These are phyloP conservation scores for Drosophila stalkeri DNA, from an alignment of 2,888 invertebrate species.

Conservation along the genomic window DNA sequence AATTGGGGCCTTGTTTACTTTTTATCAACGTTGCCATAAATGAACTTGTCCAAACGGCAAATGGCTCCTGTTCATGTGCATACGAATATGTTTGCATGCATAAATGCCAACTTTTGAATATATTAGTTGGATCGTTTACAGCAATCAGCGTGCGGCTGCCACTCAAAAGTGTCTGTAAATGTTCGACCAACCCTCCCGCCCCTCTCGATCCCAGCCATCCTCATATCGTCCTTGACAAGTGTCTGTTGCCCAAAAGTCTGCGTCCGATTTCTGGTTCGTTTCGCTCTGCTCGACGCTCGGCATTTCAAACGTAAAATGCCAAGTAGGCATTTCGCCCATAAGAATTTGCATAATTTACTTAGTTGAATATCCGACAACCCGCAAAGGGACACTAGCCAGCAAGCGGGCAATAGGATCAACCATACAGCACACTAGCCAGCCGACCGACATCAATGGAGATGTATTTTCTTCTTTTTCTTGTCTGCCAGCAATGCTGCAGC, in stretches of 20 bases:
- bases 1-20: constrained; percentile 67
- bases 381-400: constrained; percentile 55
- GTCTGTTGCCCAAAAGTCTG: constrained; percentile 31
- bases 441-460: constrained; percentile 46
- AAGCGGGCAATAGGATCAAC: neutral
- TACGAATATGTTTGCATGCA: constrained; percentile 60
- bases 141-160: constrained; percentile 67
- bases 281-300: constrained; percentile 30
- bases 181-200: neutral
- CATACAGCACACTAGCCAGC: constrained; percentile 16
- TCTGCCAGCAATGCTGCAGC: constrained; percentile 23
- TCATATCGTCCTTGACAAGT: constrained; percentile 22
- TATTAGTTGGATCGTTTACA: constrained; percentile 70
- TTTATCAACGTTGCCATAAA: constrained; percentile 62
- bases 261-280: constrained; percentile 47
- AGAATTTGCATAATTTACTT: constrained; percentile 76
- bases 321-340: constrained; percentile 69
- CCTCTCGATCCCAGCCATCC: neutral
- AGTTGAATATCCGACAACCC: constrained; percentile 64
- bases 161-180: constrained; percentile 47
- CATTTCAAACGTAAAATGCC: constrained; percentile 70
- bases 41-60: constrained; percentile 50
- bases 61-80: constrained; percentile 35
- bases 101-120: constrained; percentile 71
- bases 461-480: constrained; percentile 37